Conservation (phyloP, 2,888 invertebrate species). For the Ectemnius continuus region DNA sequence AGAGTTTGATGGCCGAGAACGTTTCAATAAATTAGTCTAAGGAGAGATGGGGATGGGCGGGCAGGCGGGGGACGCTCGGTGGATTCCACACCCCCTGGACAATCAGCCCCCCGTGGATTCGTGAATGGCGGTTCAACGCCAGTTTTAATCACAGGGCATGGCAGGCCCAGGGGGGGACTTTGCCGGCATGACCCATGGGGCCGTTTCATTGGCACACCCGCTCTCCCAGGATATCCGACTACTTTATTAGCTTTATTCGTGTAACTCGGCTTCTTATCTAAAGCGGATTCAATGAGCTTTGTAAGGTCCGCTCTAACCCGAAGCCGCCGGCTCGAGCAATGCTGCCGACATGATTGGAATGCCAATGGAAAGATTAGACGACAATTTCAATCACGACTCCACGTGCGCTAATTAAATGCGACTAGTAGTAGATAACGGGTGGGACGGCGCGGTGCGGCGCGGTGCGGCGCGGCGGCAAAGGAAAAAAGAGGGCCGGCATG, state of each 20-base stretch:
- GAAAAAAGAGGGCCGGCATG: too few species aligned
- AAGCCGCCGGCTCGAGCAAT: neutral
- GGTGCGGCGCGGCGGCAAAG: too few species aligned
- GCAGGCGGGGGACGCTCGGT: neutral
- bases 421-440: too few species aligned
- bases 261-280: constrained; percentile 38
- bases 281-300: constrained; percentile 27
- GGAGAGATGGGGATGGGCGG: constrained; percentile 53
- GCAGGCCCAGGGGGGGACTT: constrained; percentile 59
- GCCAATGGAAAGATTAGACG: too few species aligned
- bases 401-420: too few species aligned
- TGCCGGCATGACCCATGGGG: constrained; percentile 64
- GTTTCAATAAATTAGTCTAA: constrained; percentile 76
- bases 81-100: constrained; percentile 65
- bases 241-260: constrained; percentile 64
- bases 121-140: constrained; percentile 65
- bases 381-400: too few species aligned
- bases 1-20: constrained; percentile 49
- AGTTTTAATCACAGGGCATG: constrained; percentile 75
- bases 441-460: too few species aligned
- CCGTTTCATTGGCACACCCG: constrained; percentile 68
- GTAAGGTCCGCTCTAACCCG: constrained; percentile 7
- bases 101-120: constrained; percentile 76
- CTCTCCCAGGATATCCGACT: constrained; percentile 61
- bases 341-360: too few species aligned